phyloP scores from a whole-genome alignment of 1,140 invertebrate genomes.

The Sycophila sp. region DNA sequence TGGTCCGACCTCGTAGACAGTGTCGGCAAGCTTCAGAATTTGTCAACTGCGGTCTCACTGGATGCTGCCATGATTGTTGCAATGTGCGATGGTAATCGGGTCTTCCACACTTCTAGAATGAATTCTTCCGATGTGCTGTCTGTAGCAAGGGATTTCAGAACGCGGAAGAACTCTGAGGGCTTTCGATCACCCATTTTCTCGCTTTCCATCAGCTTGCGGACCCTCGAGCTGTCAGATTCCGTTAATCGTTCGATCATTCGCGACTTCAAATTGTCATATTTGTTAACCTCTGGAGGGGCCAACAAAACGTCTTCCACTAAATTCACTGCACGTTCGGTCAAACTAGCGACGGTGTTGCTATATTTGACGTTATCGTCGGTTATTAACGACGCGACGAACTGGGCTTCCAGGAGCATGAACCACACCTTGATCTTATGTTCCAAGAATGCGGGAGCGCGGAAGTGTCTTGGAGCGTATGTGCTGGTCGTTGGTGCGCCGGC shows the following conservation, averaged over 20 bases:
- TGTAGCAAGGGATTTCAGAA: neutral
- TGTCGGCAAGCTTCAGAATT: neutral
- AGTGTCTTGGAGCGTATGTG: no score
- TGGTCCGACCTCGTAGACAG: constrained; percentile 10
- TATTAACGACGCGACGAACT: no score
- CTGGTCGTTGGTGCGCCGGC: no score
- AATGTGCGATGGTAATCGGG: neutral
- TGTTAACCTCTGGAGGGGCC: no score
- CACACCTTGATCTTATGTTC: no score
- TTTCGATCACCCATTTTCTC: constrained; percentile 7
- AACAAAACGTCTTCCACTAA: no score
- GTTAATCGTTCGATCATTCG: neutral
- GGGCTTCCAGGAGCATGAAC: no score
- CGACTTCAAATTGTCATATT: no score
- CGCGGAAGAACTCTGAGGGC: neutral
- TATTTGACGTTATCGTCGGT: no score
- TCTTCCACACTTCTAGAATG: neutral
- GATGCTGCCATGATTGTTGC: neutral
- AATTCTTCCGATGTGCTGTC: neutral
- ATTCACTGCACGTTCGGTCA: no score
- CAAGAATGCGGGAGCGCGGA: no score
- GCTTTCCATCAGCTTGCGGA: neutral
- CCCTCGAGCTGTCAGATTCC: neutral
- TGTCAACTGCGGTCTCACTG: neutral
- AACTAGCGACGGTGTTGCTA: no score